These are phyloP conservation scores for Lypha dubia DNA, from an alignment of 2,888 invertebrate genomes.

Conservation along the genomic window DNA sequence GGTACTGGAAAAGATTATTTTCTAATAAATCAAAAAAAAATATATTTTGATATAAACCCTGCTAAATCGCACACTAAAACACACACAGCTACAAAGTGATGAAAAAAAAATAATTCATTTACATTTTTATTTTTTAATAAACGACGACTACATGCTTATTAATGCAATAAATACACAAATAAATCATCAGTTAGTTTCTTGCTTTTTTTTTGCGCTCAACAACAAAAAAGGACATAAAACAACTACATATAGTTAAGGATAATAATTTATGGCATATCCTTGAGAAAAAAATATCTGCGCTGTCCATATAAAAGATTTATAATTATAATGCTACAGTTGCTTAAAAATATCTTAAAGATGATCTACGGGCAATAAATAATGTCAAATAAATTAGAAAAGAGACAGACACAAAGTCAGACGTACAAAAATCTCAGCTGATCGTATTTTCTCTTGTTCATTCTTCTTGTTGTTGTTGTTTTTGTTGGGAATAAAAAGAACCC, in stretches of 20 bases:
- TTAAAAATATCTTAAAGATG: conserved; percentile 75
- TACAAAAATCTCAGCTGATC: conserved; percentile 35
- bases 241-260: conserved; percentile 67
- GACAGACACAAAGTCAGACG: conserved; percentile 74
- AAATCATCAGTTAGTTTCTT: conserved; percentile 60
- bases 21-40: conserved; percentile 1
- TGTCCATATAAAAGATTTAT: conserved; percentile 71
- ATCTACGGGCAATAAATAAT: conserved; percentile 83
- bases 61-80: not conserved
- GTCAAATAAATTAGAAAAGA: conserved; percentile 80
- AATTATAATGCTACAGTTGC: conserved; percentile 68
- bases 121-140: conserved; percentile 20
- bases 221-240: conserved; percentile 51
- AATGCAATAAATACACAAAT: conserved; percentile 60
- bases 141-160: conserved; percentile 44
- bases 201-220: too few relatives aligned
- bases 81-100: conserved; percentile 5
- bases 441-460: conserved; percentile 24
- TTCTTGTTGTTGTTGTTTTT: too few relatives aligned
- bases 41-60: not conserved
- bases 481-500: conserved; percentile 43
- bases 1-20: not conserved
- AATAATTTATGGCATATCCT: conserved; percentile 66
- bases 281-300: conserved; percentile 29
- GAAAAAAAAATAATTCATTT: conserved; percentile 24